These are phyloP conservation scores for Scarus forsteni DNA, from an alignment of 2,797 vertebrate species.

Conservation along the genomic window DNA sequence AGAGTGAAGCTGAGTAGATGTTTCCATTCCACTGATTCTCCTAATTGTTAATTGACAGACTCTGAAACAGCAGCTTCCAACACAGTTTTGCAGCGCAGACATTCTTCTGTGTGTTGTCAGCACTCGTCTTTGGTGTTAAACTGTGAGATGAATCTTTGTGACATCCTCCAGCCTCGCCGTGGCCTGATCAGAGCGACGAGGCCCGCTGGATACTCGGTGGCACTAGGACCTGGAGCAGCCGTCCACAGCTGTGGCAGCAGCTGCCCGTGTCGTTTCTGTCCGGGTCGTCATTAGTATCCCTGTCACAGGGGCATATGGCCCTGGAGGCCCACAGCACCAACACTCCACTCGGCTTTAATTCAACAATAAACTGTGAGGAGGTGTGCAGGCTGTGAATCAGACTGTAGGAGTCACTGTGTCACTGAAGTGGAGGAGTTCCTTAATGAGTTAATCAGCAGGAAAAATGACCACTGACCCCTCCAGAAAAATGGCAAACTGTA, in stretches of 20 bases:
- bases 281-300: constrained; percentile 73
- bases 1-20: constrained; percentile 12
- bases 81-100: constrained; percentile 24
- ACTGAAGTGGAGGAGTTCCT: neutral
- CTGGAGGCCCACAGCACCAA: constrained; percentile 57
- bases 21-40: constrained; percentile 33
- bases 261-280: constrained; percentile 62
- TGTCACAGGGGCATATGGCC: constrained; percentile 70
- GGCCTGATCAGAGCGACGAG: constrained; percentile 55
- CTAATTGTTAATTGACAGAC: constrained; percentile 26
- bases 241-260: constrained; percentile 67
- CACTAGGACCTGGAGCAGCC: constrained; percentile 63
- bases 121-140: constrained; percentile 18
- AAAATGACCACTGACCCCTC: neutral
- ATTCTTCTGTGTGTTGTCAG: constrained; percentile 35
- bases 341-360: constrained; percentile 44
- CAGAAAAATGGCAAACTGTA: neutral
- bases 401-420: constrained; percentile 3
- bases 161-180: constrained; percentile 38
- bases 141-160: constrained; percentile 31
- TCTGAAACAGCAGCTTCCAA: constrained; percentile 19
- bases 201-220: constrained; percentile 32
- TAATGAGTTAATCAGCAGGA: neutral
- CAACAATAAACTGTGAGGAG: constrained; percentile 38
- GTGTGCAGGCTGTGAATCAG: constrained; percentile 22